Percentiles rank a stretch among this genome's conserved stretches.
Conservation (phyloP, 2,888 invertebrate genomes). For the Acleris literana region DNA sequence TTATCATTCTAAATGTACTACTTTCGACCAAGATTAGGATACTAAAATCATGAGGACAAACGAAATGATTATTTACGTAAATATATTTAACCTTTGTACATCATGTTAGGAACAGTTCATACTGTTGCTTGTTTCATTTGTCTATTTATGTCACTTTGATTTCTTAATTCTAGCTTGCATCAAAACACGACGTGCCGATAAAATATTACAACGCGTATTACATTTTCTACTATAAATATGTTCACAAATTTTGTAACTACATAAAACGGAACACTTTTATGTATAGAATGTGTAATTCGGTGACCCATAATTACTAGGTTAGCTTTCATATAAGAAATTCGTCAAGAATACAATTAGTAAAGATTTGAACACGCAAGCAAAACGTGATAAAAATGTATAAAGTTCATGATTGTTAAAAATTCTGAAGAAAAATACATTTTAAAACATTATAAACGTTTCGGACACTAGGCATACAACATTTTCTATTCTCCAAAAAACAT, state of each 20-base stretch:
- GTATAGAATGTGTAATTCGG: conserved; percentile 10
- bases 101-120: conserved; percentile 28
- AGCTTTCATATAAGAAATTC: conserved; percentile 19
- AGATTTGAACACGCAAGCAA: conserved; percentile 28
- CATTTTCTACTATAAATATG: conserved; percentile 25
- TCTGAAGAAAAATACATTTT: conserved; percentile 21
- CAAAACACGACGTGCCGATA: conserved; percentile 55
- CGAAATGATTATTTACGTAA: conserved; percentile 22
- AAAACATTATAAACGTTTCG: conserved; percentile 21
- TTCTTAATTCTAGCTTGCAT: conserved; percentile 48
- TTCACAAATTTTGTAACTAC: conserved; percentile 24
- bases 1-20: conserved; percentile 22
- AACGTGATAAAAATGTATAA: conserved; percentile 19
- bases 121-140: conserved; percentile 29
- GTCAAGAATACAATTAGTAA: conserved; percentile 25
- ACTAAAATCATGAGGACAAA: conserved; percentile 20
- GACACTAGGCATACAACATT: conserved; percentile 14
- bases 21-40: conserved; percentile 19
- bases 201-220: conserved; percentile 49
- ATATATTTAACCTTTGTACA: conserved; percentile 33
- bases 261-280: conserved; percentile 22
- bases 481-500: conserved; percentile 23
- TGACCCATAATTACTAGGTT: conserved; percentile 4
- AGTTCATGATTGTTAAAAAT: conserved; percentile 26
- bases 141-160: conserved; percentile 33